These are phyloP conservation scores for Microtus ochrogaster DNA, from an alignment of 2,113 vertebrate genomes.

Conservation along the genomic window DNA sequence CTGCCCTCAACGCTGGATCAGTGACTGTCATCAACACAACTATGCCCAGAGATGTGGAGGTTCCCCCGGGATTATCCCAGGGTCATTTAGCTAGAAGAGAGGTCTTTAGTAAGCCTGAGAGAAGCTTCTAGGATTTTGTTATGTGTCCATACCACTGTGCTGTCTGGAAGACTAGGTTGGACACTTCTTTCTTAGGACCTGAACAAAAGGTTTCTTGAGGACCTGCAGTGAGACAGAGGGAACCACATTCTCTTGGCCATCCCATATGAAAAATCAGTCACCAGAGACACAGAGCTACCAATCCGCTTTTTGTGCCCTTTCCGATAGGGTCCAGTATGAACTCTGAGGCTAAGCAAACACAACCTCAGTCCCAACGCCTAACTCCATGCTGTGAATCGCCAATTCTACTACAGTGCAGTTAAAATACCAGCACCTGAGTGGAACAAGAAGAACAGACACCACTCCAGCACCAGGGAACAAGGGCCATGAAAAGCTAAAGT, in stretches of 20 bases:
- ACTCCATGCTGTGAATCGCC: accelerated
- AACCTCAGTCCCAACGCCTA: neutral
- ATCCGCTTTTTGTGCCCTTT: neutral
- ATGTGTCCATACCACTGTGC: neutral
- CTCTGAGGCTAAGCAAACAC: accelerated
- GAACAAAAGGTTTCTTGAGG: neutral
- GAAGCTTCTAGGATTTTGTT: neutral
- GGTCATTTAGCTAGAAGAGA: neutral
- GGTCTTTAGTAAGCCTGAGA: neutral
- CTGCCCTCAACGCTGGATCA: accelerated
- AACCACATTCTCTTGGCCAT: accelerated
- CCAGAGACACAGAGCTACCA: neutral
- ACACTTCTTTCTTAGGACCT: neutral
- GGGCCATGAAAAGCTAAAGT: neutral
- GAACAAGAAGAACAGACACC: neutral
- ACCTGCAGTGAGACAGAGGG: neutral
- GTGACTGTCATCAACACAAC: neutral
- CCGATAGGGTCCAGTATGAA: neutral
- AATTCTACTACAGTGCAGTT: neutral
- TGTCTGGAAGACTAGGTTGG: neutral
- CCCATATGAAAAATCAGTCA: accelerated
- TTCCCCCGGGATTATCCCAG: neutral
- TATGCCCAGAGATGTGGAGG: neutral
- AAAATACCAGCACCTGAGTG: neutral
- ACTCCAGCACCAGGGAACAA: too few species aligned